Conservation (phyloP, 1,140 invertebrate genomes). For the Trialeurodes vaporariorum region DNA sequence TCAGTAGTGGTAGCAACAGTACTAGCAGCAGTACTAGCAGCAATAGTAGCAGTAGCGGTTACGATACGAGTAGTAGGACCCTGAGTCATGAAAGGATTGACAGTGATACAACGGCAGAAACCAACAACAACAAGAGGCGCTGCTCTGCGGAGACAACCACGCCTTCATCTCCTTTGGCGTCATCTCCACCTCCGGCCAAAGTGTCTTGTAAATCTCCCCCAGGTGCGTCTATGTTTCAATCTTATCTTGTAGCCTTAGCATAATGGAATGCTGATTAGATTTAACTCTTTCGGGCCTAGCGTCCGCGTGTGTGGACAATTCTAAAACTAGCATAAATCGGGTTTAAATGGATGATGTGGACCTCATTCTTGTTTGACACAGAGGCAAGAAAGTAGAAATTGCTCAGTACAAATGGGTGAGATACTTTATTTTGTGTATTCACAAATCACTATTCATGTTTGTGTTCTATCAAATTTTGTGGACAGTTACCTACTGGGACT, state of each 20-base stretch:
- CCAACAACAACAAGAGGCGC: slow-evolving; percentile 19
- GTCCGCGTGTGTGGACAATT: no score
- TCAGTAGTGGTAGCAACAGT: neutral
- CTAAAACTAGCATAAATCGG: no score
- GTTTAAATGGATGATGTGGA: slow-evolving; percentile 13
- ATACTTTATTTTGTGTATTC: no score
- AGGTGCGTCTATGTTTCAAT: slow-evolving; percentile 1
- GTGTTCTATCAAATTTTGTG: no score
- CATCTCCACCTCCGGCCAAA: slow-evolving; percentile 22
- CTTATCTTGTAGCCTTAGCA: neutral
- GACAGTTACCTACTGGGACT: no score
- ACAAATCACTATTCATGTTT: no score
- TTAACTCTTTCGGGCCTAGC: no score
- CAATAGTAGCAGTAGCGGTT: slow-evolving; percentile 6
- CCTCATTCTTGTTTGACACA: no score
- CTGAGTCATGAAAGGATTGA: neutral
- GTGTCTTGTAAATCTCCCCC: neutral
- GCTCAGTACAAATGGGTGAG: no score
- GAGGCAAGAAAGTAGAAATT: no score
- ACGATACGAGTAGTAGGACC: neutral
- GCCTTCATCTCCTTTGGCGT: slow-evolving; percentile 16
- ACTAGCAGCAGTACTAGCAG: neutral
- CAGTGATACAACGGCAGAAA: slow-evolving; percentile 9
- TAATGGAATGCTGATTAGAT: neutral
- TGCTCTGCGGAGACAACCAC: slow-evolving; percentile 16